Conservation (phyloP, 2,797 vertebrate species). For the Linurgus olivaceus region DNA sequence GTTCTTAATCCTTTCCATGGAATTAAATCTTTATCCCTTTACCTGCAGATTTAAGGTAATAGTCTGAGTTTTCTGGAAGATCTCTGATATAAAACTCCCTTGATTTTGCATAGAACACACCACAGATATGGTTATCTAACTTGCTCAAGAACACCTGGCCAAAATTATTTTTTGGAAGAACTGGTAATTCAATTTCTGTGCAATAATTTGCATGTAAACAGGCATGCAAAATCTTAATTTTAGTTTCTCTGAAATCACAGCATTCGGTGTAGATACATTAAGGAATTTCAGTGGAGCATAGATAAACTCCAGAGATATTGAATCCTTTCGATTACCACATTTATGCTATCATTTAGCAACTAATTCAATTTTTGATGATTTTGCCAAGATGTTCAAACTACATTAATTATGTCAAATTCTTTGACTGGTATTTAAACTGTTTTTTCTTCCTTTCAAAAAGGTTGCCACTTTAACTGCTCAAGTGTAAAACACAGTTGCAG, state of each 20-base stretch:
- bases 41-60: not conserved
- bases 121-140: not conserved
- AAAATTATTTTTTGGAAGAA: slow-evolving; percentile 34
- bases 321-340: not conserved
- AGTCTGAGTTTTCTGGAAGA: not conserved
- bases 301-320: slow-evolving; percentile 36
- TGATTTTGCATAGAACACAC: not conserved
- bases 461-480: not conserved
- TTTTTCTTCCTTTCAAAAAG: slow-evolving; percentile 30
- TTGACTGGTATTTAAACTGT: slow-evolving; percentile 24
- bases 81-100: not conserved
- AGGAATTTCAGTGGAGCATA: slow-evolving; percentile 45
- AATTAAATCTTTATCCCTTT: not conserved
- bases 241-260: slow-evolving; percentile 18
- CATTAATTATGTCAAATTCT: slow-evolving; percentile 24
- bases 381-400: slow-evolving; percentile 9
- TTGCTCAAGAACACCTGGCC: not conserved
- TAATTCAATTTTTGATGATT: slow-evolving; percentile 49
- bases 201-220: slow-evolving; percentile 38
- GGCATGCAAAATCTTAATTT: slow-evolving; percentile 48
- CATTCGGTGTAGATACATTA: slow-evolving; percentile 28
- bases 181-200: slow-evolving; percentile 20
- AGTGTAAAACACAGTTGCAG: not conserved
- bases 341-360: slow-evolving; percentile 28
- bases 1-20: not conserved